phyloP scores from a whole-genome alignment of 2,888 invertebrate species.

The Sphinx pinastri region DNA sequence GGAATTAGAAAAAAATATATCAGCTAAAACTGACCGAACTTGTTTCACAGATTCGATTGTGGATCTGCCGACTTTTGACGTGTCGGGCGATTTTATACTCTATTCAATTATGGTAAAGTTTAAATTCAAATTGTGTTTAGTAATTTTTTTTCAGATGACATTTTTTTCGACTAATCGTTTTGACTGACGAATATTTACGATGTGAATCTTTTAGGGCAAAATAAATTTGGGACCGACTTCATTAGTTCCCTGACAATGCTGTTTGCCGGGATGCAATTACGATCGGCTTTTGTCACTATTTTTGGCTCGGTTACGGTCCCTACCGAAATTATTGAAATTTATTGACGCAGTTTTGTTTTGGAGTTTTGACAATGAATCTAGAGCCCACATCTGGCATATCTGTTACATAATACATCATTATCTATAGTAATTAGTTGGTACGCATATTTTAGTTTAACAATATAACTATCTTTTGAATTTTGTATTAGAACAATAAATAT shows the following conservation, averaged over 20 bases:
- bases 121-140: slow-evolving; percentile 32
- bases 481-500: no score
- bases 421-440: no score
- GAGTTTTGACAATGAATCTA: no score
- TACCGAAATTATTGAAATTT: slow-evolving; percentile 13
- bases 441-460: no score
- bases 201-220: slow-evolving; percentile 74
- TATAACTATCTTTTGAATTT: no score
- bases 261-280: slow-evolving; percentile 67
- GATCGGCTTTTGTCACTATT: slow-evolving; percentile 41
- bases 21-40: slow-evolving; percentile 74
- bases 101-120: slow-evolving; percentile 36
- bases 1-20: slow-evolving; percentile 69
- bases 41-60: slow-evolving; percentile 62
- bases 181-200: slow-evolving; percentile 82
- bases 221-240: slow-evolving; percentile 75
- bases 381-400: no score
- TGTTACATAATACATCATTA: no score
- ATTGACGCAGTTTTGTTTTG: neutral
- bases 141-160: slow-evolving; percentile 55
- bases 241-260: slow-evolving; percentile 67
- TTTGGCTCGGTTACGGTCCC: slow-evolving; percentile 18
- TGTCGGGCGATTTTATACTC: slow-evolving; percentile 32
- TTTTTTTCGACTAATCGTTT: slow-evolving; percentile 67
- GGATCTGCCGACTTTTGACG: slow-evolving; percentile 35